These are phyloP conservation scores for Lindbergichthys nudifrons DNA, from an alignment of 2,797 vertebrate species.

Conservation along the genomic window DNA sequence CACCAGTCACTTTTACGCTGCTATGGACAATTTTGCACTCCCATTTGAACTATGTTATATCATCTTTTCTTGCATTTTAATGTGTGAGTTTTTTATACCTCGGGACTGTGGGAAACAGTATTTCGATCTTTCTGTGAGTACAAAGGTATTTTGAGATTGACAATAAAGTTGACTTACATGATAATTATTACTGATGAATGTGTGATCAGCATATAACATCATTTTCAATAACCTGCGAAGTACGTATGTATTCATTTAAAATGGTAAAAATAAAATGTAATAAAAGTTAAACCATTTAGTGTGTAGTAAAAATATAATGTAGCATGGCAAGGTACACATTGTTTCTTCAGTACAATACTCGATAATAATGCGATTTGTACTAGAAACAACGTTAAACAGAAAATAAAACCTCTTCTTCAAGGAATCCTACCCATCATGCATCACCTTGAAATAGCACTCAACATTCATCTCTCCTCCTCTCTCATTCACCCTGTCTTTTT, in stretches of 20 bases:
- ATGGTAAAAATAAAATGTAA: neutral
- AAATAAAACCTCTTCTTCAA: conserved; percentile 11
- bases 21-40: too few relatives aligned
- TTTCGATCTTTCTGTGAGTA: too few relatives aligned
- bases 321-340: too few relatives aligned
- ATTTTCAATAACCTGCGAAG: neutral
- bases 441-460: conserved; percentile 45
- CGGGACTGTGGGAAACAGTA: too few relatives aligned
- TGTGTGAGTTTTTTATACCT: too few relatives aligned
- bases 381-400: neutral
- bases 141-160: too few relatives aligned
- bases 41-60: too few relatives aligned
- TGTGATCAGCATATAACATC: neutral
- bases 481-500: conserved; percentile 24
- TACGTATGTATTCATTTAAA: neutral
- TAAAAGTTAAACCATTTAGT: neutral
- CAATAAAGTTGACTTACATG: too few relatives aligned
- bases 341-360: too few relatives aligned
- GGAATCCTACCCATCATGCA: neutral
- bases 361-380: neutral
- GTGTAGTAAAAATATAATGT: too few relatives aligned
- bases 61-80: too few relatives aligned
- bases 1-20: too few relatives aligned
- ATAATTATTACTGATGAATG: neutral
- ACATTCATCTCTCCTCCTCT: conserved; percentile 23